Evolutionary conservation across 1,140 invertebrate species (phyloP).

Genomic region (Drosophila nigromelanica): DNA sequence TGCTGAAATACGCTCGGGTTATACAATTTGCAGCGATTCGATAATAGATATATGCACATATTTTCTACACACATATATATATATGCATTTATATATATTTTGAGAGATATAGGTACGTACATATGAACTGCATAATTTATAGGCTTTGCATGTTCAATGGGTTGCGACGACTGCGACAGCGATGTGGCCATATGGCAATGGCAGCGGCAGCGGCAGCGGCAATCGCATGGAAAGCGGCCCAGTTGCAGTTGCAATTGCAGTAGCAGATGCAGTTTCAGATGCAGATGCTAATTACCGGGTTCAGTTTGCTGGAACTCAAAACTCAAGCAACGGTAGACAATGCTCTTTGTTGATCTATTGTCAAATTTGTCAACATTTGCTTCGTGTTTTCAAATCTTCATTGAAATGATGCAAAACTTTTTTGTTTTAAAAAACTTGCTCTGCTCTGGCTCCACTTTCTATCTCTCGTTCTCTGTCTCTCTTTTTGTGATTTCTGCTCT

Average conservation of each 20-base stretch:
- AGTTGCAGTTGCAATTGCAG: constrained; percentile 10
- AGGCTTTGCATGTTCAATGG: constrained; percentile 80
- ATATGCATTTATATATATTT: constrained; percentile 31
- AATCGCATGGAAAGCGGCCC: constrained; percentile 21
- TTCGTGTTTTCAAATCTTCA: background rate
- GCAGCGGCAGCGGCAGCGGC: background rate
- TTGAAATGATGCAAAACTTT: background rate
- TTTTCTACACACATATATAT: constrained; percentile 5
- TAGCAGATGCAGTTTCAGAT: constrained; percentile 14
- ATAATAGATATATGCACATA: constrained; percentile 69
- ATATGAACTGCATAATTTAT: constrained; percentile 79
- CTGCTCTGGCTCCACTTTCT: background rate
- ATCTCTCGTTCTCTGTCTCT: background rate
- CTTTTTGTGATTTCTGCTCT: background rate
- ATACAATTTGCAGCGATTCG: constrained; percentile 73
- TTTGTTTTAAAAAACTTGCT: background rate
- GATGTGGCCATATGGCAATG: constrained; percentile 66
- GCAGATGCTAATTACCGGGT: constrained; percentile 19
- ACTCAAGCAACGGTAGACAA: constrained; percentile 11
- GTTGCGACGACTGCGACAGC: constrained; percentile 61
- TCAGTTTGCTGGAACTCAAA: constrained; percentile 23
- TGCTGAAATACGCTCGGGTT: constrained; percentile 52
- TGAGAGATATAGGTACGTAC: constrained; percentile 13
- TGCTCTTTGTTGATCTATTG: background rate
- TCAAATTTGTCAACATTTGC: background rate